Base-by-base conservation (phyloP, 2,113 vertebrate genomes). In the Grammomys dolichurus region DNA sequence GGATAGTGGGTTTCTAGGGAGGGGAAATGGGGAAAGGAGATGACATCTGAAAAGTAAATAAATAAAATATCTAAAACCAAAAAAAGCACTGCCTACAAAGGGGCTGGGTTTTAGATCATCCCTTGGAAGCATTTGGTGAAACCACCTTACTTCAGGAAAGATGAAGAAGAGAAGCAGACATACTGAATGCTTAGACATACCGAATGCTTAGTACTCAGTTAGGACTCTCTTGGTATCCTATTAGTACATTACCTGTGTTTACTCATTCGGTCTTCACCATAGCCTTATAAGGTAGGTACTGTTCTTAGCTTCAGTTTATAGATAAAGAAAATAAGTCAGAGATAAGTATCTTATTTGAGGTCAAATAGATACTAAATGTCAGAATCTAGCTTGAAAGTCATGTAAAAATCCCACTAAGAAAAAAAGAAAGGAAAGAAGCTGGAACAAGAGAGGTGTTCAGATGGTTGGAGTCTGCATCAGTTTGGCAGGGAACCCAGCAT, bases 21-120 rank as follows among this genome's bases (percentile, higher is more conserved):
- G n/a, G n/a, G n/a, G n/a, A n/a, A n/a, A n/a, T n/a, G n/a, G n/a
- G n/a, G n/a, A n/a, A n/a, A n/a, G n/a, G n/a, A n/a, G n/a, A n/a
- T n/a, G n/a, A n/a, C n/a, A n/a, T n/a, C n/a, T n/a, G n/a, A n/a
- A n/a, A n/a, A n/a, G n/a, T n/a, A n/a, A n/a, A n/a, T n/a, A n/a
- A n/a, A n/a, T n/a, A n/a, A n/a, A n/a, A n/a, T n/a, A n/a, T n/a
- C n/a, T n/a, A n/a, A n/a, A n/a, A n/a, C n/a, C n/a, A 48, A 48
- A 48, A 48, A 6, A 48, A 28, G 5, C 93, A 89, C 43, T 93
- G 60, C 76, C 69, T 28, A 60, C 0, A 40, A 92, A 80, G 75
- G 51, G 9, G 12, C 28, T 94, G 80, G 84, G n/a, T 93, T 96
- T 90, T 92, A 72, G 80, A 95, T 43, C 19, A 72, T 40, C 58